A percentile compares a stretch with the other conserved stretches of the same genome.
Conservation (phyloP, 1,140 invertebrate species). For the Brachionus calyciflorus region DNA sequence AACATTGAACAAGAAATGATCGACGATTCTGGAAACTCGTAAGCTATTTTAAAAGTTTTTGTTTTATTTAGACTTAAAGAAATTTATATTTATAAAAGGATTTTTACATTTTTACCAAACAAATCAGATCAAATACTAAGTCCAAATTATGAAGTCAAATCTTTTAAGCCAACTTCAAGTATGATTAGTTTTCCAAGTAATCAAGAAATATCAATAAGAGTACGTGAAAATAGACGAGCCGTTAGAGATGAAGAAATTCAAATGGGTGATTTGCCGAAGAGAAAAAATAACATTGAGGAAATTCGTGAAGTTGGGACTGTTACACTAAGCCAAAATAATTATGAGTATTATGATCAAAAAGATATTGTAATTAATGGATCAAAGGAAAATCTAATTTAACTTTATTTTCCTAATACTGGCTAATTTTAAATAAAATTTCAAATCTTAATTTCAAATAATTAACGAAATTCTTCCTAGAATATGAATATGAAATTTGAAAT, state of each 20-base stretch:
- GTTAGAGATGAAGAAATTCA: background rate
- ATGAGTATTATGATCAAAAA: slow-evolving; percentile 16
- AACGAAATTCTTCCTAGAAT: too few species aligned
- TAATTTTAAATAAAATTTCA: background rate
- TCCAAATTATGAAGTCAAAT: background rate
- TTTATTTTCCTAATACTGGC: background rate
- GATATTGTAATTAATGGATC: background rate
- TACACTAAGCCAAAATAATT: background rate
- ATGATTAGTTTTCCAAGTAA: background rate
- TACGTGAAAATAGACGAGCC: background rate
- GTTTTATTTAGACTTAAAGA: background rate
- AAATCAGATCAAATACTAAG: background rate
- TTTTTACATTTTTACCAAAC: background rate
- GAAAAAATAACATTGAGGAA: background rate
- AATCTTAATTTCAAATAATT: background rate
- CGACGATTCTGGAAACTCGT: background rate
- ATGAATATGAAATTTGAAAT: too few species aligned
- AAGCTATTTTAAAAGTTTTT: background rate
- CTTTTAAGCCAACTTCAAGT: slow-evolving; percentile 11
- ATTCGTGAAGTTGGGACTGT: background rate
- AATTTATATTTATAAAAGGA: background rate
- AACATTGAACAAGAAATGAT: slow-evolving; percentile 1
- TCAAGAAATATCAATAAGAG: background rate
- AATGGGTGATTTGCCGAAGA: background rate
- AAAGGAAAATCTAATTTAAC: slow-evolving; percentile 19